Conservation (phyloP, 2,797 vertebrate genomes). For the Garrulus glandarius region DNA sequence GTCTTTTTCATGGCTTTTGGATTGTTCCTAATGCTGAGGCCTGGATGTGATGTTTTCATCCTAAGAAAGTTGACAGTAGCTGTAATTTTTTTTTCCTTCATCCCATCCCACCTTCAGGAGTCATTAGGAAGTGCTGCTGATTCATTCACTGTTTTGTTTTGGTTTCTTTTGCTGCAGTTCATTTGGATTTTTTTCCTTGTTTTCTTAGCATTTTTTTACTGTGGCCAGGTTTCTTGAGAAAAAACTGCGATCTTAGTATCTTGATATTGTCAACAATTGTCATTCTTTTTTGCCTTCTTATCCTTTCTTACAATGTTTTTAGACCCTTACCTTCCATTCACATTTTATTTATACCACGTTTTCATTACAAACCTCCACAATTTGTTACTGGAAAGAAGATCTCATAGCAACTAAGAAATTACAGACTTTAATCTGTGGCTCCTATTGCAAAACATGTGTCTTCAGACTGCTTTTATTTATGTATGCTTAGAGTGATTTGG, state of each 20-base stretch:
- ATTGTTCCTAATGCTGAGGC: background rate
- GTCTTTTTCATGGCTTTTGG: background rate
- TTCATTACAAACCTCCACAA: background rate
- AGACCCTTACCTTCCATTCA: background rate
- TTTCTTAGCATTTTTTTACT: background rate
- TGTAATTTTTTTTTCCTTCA: background rate
- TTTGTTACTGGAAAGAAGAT: background rate
- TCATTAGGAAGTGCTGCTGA: background rate
- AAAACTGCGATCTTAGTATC: background rate
- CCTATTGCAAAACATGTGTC: background rate
- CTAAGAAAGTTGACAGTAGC: background rate
- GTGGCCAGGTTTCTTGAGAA: background rate
- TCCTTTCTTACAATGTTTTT: background rate
- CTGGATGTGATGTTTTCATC: background rate
- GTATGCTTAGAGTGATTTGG: background rate
- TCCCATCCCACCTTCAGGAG: background rate
- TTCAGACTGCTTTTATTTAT: background rate
- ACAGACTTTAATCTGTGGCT: background rate
- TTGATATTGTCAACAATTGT: background rate
- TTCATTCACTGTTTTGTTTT: background rate
- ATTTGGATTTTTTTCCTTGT: rapidly evolving
- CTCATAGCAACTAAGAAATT: background rate
- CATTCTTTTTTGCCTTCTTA: background rate
- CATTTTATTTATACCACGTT: background rate
- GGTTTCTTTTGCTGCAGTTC: background rate